phyloP scores from a whole-genome alignment of 1,140 invertebrate genomes.

The Drosophila triauraria region DNA sequence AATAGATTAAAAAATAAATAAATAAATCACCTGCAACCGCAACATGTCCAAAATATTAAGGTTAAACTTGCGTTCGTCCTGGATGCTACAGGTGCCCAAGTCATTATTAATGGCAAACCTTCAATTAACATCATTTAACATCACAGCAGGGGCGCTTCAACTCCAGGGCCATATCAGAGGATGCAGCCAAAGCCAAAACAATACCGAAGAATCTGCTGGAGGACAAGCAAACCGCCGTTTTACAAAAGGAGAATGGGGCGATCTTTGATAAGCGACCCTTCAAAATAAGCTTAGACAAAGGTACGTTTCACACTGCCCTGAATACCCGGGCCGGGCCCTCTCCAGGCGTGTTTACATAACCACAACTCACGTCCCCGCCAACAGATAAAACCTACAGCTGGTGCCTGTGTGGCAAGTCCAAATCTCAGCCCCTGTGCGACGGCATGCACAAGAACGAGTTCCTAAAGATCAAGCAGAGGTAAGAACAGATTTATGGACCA shows the following conservation, averaged over 20 bases:
- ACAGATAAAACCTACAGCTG: slow-evolving; percentile 94
- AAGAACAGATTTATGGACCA: slow-evolving; percentile 8
- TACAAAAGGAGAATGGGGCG: slow-evolving; percentile 89
- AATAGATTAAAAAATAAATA: slow-evolving; percentile 1
- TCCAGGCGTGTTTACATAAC: slow-evolving; percentile 70
- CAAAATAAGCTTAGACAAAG: slow-evolving; percentile 89
- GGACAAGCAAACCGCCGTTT: slow-evolving; percentile 86
- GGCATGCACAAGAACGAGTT: slow-evolving; percentile 92
- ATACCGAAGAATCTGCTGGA: slow-evolving; percentile 89
- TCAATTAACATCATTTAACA: not conserved
- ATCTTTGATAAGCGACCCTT: slow-evolving; percentile 96
- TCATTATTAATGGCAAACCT: not conserved
- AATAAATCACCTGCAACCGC: slow-evolving; percentile 6
- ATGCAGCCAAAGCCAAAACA: slow-evolving; percentile 67
- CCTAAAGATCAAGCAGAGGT: slow-evolving; percentile 90
- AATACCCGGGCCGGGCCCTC: not conserved
- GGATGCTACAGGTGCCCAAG: slow-evolving; percentile 53
- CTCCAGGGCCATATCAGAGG: slow-evolving; percentile 35
- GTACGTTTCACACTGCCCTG: slow-evolving; percentile 50
- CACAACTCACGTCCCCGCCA: slow-evolving; percentile 36
- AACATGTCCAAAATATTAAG: slow-evolving; percentile 66
- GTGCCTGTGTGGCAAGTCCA: slow-evolving; percentile 97
- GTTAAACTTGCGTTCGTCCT: slow-evolving; percentile 24
- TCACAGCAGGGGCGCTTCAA: slow-evolving; percentile 56
- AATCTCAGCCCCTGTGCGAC: slow-evolving; percentile 98